Evolutionary conservation across 2,113 vertebrate genomes (phyloP).

Genomic region (Alligator mississippiensis): DNA sequence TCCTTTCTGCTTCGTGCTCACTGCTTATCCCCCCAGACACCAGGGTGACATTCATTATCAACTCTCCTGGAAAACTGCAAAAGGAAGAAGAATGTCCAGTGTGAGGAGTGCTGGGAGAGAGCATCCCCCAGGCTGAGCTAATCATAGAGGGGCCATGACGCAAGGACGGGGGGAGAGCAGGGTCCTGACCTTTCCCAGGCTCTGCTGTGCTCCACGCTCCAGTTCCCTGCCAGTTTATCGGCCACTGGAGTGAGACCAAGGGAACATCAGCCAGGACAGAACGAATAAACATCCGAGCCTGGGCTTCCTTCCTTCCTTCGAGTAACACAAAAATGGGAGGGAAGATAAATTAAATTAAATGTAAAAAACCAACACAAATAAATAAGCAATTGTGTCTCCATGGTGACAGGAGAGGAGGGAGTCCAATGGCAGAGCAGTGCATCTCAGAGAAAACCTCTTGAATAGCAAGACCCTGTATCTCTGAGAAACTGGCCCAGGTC

Average conservation of each 20-base stretch:
- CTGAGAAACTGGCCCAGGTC: not conserved
- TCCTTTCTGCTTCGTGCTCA: not conserved
- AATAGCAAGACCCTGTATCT: not conserved
- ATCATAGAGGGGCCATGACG: not conserved
- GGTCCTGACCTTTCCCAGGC: constrained; percentile 74
- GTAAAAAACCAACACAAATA: constrained; percentile 16
- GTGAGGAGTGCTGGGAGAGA: not conserved
- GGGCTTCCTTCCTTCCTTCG: constrained; percentile 64
- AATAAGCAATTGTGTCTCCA: constrained; percentile 44
- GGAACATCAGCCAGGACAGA: constrained; percentile 62
- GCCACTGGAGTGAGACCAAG: constrained; percentile 60
- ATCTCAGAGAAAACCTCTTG: fast-evolving
- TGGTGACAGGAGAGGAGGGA: not conserved
- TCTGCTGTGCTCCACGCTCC: constrained; percentile 47
- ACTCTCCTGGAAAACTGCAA: not conserved
- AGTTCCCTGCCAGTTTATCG: constrained; percentile 57
- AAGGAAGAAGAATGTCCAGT: not conserved
- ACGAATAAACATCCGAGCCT: constrained; percentile 70
- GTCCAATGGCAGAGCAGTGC: not conserved
- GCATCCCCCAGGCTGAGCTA: not conserved
- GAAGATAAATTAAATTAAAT: not conserved
- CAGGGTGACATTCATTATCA: not conserved
- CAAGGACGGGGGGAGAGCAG: not conserved
- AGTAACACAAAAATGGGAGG: not conserved
- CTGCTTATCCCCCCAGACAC: not conserved